These are phyloP conservation scores for Poeciliopsis turrubarensis DNA, from an alignment of 2,113 vertebrate genomes.

Conservation along the genomic window DNA sequence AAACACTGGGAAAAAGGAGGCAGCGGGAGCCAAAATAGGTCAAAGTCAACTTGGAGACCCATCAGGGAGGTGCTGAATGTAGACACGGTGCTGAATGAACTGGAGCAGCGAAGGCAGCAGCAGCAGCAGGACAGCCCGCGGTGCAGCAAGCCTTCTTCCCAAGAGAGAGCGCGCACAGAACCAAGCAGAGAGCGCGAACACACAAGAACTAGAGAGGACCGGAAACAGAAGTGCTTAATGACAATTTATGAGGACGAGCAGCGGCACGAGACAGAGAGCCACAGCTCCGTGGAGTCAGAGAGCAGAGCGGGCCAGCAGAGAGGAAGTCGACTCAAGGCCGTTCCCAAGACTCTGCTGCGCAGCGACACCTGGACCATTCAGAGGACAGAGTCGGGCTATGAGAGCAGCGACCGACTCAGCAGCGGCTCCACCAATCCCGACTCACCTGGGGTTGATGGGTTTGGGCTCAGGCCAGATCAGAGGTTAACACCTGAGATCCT, in stretches of 20 bases:
- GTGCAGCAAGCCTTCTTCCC: slow-evolving; percentile 71
- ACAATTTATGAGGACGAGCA: slow-evolving; percentile 96
- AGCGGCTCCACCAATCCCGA: slow-evolving; percentile 91
- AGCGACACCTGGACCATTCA: slow-evolving; percentile 90
- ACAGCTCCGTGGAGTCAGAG: slow-evolving; percentile 87
- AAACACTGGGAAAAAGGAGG: slow-evolving; percentile 83
- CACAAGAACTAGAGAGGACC: slow-evolving; percentile 78
- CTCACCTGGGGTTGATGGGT: slow-evolving; percentile 85
- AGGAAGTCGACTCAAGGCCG: slow-evolving; percentile 65
- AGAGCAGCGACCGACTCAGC: slow-evolving; percentile 93
- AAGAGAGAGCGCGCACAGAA: slow-evolving; percentile 72
- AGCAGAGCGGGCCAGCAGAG: slow-evolving; percentile 79
- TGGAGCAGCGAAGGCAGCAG: slow-evolving; percentile 85
- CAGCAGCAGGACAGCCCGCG: slow-evolving; percentile 81
- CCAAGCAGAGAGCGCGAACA: slow-evolving; percentile 64
- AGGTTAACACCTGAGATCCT: slow-evolving; percentile 72
- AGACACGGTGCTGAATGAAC: slow-evolving; percentile 90
- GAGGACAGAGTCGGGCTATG: slow-evolving; percentile 93
- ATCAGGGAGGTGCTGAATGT: slow-evolving; percentile 94
- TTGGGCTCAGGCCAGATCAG: slow-evolving; percentile 68
- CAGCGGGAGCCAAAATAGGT: slow-evolving; percentile 74
- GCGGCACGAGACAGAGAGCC: slow-evolving; percentile 87
- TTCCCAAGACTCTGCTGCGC: slow-evolving; percentile 78
- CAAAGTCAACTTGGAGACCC: slow-evolving; percentile 89
- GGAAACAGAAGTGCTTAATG: slow-evolving; percentile 88